A percentile compares a stretch with the other conserved stretches of the same genome.
Conservation (phyloP, 1,140 invertebrate genomes). For the Ceratosolen solmsi region DNA sequence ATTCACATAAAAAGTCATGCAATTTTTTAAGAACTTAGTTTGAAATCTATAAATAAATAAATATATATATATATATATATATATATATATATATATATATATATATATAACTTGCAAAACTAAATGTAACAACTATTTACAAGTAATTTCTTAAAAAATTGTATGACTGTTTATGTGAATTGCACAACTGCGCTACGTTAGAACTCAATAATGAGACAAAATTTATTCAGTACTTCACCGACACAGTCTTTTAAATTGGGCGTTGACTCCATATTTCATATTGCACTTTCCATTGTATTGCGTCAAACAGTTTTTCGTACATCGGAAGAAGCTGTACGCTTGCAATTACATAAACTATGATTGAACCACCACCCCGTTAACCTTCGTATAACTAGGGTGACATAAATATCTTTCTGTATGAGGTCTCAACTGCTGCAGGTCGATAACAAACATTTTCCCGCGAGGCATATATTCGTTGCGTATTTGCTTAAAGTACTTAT, state of each 20-base stretch:
- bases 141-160: background rate
- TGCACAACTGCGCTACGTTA: background rate
- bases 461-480: background rate
- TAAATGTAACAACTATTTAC: no score
- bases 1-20: no score
- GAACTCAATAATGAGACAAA: background rate
- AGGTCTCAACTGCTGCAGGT: no score
- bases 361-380: background rate
- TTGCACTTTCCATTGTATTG: background rate
- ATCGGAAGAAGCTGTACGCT: background rate
- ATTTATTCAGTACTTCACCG: background rate
- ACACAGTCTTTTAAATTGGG: background rate
- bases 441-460: no score
- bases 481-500: conserved; percentile 1
- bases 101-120: no score
- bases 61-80: no score
- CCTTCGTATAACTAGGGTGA: background rate
- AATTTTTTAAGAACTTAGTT: no score
- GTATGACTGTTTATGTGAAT: background rate
- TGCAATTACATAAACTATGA: background rate
- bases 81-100: no score
- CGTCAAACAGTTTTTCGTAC: background rate
- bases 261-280: background rate
- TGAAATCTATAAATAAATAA: no score
- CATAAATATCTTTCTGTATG: no score